A percentile compares a stretch with the other conserved stretches of the same genome.
These are phyloP conservation scores for Phenganax subtilis DNA, from an alignment of 92 coral and sea anemone genomes.

Conservation along the genomic window DNA sequence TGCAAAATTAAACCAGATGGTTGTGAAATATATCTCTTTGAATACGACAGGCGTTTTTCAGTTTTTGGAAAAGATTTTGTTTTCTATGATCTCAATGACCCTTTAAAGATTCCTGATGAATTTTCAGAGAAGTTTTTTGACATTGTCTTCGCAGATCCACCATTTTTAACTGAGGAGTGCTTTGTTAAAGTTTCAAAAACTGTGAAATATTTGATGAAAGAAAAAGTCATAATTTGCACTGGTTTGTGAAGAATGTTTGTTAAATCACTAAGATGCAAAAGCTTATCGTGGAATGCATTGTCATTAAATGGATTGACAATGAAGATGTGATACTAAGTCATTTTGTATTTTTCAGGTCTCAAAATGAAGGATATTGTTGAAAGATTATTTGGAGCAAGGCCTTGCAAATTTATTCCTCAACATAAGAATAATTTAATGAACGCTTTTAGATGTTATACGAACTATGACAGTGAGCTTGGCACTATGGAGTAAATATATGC, in stretches of 20 bases:
- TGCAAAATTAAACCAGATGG: slow-evolving; percentile 44
- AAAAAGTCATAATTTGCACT: slow-evolving; percentile 61
- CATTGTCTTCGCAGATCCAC: slow-evolving; percentile 69
- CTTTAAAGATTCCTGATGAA: slow-evolving; percentile 47
- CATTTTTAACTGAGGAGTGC: slow-evolving; percentile 68
- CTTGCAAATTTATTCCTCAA: slow-evolving; percentile 54
- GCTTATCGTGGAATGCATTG: not conserved
- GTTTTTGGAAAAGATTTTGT: slow-evolving; percentile 59
- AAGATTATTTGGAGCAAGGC: slow-evolving; percentile 40
- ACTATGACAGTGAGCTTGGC: slow-evolving; percentile 51
- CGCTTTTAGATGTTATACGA: slow-evolving; percentile 62
- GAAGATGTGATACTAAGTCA: not conserved
- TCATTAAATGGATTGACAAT: not conserved
- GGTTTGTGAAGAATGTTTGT: slow-evolving; percentile 34
- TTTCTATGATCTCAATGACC: slow-evolving; percentile 61
- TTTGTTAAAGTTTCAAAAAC: slow-evolving; percentile 55
- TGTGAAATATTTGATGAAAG: slow-evolving; percentile 59
- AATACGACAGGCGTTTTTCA: slow-evolving; percentile 63
- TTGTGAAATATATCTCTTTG: slow-evolving; percentile 56
- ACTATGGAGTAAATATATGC: slow-evolving; percentile 10
- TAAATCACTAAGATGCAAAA: not conserved
- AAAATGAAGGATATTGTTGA: slow-evolving; percentile 53
- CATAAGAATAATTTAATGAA: slow-evolving; percentile 63
- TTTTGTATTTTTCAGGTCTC: slow-evolving; percentile 42
- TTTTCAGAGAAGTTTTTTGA: slow-evolving; percentile 54